Evolutionary conservation across 1,140 invertebrate genomes (phyloP).

Genomic region (Phocides pigmalion): DNA sequence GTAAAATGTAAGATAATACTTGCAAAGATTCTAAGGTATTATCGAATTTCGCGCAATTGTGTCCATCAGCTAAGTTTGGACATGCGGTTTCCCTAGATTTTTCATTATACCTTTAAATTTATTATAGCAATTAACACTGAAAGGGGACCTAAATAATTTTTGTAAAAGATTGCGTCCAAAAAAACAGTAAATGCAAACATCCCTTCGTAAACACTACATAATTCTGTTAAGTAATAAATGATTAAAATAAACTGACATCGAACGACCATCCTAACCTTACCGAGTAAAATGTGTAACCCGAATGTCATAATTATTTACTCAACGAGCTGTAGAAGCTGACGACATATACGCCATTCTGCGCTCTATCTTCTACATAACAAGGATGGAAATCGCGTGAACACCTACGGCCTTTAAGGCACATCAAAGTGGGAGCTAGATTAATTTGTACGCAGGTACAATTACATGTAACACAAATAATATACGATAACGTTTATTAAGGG

Average conservation of each 20-base stretch:
- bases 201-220: background rate
- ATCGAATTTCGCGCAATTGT: too few species aligned
- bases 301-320: slow-evolving; percentile 34
- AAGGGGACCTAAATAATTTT: too few species aligned
- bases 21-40: too few species aligned
- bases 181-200: background rate
- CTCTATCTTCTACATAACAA: background rate
- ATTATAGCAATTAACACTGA: too few species aligned
- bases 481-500: slow-evolving; percentile 42
- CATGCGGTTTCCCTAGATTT: too few species aligned
- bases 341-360: background rate
- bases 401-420: background rate
- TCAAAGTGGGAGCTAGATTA: slow-evolving; percentile 25
- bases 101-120: too few species aligned
- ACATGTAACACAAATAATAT: slow-evolving; percentile 46
- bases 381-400: slow-evolving; percentile 6
- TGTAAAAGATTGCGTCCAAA: too few species aligned
- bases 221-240: slow-evolving; percentile 9
- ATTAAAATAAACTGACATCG: slow-evolving; percentile 29
- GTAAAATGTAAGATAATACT: too few species aligned
- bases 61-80: too few species aligned
- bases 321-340: slow-evolving; percentile 4
- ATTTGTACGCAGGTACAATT: slow-evolving; percentile 42
- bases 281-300: slow-evolving; percentile 23
- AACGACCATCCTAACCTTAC: background rate